phyloP scores from a whole-genome alignment of 2,113 vertebrate genomes.

The Megaleporinus macrocephalus region DNA sequence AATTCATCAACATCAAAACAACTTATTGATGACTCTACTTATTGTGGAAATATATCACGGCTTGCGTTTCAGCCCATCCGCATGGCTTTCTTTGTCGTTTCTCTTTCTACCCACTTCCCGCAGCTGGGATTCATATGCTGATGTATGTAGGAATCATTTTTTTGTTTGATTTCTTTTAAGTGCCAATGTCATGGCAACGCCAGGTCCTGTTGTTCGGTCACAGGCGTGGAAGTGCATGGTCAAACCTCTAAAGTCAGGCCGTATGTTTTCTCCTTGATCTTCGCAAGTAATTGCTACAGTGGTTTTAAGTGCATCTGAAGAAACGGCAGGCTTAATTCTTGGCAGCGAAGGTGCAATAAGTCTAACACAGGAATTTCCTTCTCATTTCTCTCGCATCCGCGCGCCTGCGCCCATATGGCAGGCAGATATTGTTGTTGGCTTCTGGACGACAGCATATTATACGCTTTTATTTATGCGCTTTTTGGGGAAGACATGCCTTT shows the following conservation, averaged over 20 bases:
- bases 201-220: not conserved
- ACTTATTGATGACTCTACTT: not conserved
- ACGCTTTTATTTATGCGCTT: slow-evolving; percentile 76
- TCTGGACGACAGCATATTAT: slow-evolving; percentile 61
- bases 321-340: slow-evolving; percentile 52
- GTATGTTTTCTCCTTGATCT: slow-evolving; percentile 33
- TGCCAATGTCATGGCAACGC: not conserved
- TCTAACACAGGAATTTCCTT: slow-evolving; percentile 77
- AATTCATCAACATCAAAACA: slow-evolving; percentile 25
- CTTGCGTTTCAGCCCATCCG: not conserved
- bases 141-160: not conserved
- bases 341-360: slow-evolving; percentile 66
- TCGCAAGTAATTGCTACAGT: slow-evolving; percentile 44
- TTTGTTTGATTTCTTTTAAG: slow-evolving; percentile 16
- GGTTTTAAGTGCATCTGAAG: slow-evolving; percentile 37
- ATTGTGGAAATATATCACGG: not conserved
- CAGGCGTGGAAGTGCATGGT: not conserved
- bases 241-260: not conserved
- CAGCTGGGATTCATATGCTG: not conserved
- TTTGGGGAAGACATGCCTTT: slow-evolving; percentile 59
- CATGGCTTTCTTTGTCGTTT: not conserved
- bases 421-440: slow-evolving; percentile 79
- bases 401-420: slow-evolving; percentile 78
- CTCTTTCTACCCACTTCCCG: not conserved
- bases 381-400: slow-evolving; percentile 63